Percentiles rank a stretch among this genome's conserved stretches.
phyloP scores from a whole-genome alignment of 2,888 invertebrate species.

The Pristionchus entomophagus region DNA sequence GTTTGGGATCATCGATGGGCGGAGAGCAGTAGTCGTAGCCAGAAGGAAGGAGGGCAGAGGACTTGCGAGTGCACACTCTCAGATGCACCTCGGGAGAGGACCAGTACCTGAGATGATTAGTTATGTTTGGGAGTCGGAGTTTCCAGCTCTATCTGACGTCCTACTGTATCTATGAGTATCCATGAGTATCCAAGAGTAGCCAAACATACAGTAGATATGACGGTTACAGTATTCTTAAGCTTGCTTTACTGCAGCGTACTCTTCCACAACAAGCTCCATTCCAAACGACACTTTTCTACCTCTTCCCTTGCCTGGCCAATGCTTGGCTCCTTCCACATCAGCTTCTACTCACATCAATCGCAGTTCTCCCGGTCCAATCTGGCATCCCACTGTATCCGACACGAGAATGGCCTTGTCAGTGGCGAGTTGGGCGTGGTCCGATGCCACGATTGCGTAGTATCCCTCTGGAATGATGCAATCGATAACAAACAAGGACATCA shows the following conservation, averaged over 20 bases:
- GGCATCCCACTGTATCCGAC: constrained; percentile 67
- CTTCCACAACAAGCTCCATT: no score
- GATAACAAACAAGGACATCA: no score
- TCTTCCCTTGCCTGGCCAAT: neutral
- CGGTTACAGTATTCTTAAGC: no score
- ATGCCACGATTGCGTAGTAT: constrained; percentile 71
- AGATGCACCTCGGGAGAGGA: constrained; percentile 73
- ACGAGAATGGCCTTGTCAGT: constrained; percentile 71
- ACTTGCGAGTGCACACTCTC: constrained; percentile 66
- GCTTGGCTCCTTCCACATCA: no score
- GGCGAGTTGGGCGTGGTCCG: constrained; percentile 67
- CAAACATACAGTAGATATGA: no score
- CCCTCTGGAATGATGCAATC: constrained; percentile 68
- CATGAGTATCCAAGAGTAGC: no score
- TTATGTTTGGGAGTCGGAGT: neutral
- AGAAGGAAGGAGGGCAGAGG: constrained; percentile 50
- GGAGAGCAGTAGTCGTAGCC: constrained; percentile 72
- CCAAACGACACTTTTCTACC: neutral
- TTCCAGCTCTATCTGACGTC: neutral
- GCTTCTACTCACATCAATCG: constrained; percentile 65
- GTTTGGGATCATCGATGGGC: constrained; percentile 70
- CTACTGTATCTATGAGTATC: no score
- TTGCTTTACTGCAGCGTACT: no score
- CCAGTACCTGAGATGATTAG: constrained; percentile 66
- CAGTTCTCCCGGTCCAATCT: constrained; percentile 63